Evolutionary conservation across 2,888 invertebrate species (phyloP), one percentile per base, ranked within the genome.

Genomic region (Ditula angustiorana): DNA sequence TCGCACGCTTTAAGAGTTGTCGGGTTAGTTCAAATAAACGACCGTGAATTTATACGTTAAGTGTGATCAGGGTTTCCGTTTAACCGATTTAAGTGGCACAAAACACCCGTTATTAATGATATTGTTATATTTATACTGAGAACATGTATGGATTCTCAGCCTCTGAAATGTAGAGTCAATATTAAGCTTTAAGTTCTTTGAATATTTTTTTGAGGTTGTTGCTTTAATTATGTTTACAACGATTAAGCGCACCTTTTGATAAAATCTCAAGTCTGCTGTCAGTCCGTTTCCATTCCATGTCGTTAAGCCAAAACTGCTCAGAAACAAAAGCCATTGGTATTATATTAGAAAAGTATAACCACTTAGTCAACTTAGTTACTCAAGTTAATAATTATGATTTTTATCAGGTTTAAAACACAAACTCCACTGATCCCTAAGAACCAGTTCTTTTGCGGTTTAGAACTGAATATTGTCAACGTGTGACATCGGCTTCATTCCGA

Each of bases 381-480:
- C n/a, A n/a, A n/a, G n/a, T n/a, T n/a, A n/a, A n/a, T n/a, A n/a
- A n/a, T n/a, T n/a, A n/a, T n/a, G n/a, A n/a, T n/a, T n/a, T n/a
- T n/a, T n/a, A n/a, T n/a, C n/a, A n/a, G n/a, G 8, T 37, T 13
- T 37, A 16, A 8, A 37, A 37, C n/a, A 16, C 16, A 5, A 1
- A 37, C 21, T 21, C 2, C 19, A 13, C 50, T n/a, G 55, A 55
- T 16, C 37, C 67, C 71, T 72, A 79, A 73, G 69, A 74, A 76
- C 77, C 73, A 79, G 79, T 80, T 74, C 69, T 55, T 71, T 74
- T 76, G 75, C 74, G 76, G 78, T 78, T 70, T 64, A 52, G 60
- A 69, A 71, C 71, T 71, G 57, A 71, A 68, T 71, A 74, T 74
- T 76, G 74, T 77, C 79, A 75, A 73, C 72, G 65, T 68, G 65